phyloP scores from a whole-genome alignment of 1,140 invertebrate species.

The Macrobrachium nipponense region DNA sequence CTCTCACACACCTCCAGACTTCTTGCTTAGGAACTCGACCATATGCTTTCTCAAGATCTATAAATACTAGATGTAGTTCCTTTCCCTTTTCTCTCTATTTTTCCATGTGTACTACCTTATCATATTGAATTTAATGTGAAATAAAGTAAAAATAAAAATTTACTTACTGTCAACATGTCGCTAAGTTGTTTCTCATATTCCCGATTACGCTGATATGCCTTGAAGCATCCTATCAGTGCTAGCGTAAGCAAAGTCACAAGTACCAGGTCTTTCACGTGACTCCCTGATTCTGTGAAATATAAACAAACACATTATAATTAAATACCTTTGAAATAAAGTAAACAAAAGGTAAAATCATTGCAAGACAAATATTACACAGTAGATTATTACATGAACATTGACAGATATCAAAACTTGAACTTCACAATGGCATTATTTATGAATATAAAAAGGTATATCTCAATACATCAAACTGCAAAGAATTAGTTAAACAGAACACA shows the following conservation, averaged over 20 bases:
- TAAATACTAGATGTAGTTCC: too few relatives aligned
- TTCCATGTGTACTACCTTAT: neutral
- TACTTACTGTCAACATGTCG: constrained; percentile 80
- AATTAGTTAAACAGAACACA: too few relatives aligned
- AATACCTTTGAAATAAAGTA: neutral
- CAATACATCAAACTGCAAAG: too few relatives aligned
- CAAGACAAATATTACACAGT: neutral
- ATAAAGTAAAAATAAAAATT: neutral
- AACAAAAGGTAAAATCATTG: neutral
- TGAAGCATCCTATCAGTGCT: constrained; percentile 89
- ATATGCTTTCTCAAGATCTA: too few relatives aligned
- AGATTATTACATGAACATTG: too few relatives aligned
- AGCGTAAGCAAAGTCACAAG: constrained; percentile 84
- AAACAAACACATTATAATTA: neutral
- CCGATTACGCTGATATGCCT: constrained; percentile 88
- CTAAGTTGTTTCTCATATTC: constrained; percentile 85
- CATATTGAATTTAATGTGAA: neutral
- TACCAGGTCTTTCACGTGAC: constrained; percentile 87
- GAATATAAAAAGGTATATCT: too few relatives aligned
- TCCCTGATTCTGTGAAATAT: constrained; percentile 72
- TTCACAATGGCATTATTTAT: too few relatives aligned
- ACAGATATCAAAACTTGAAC: too few relatives aligned
- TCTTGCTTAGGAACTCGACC: too few relatives aligned
- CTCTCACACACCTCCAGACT: too few relatives aligned
- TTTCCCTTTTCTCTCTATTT: too few relatives aligned